These are phyloP conservation scores for Ahaetulla prasina DNA, from an alignment of 2,113 vertebrate genomes.

Conservation along the genomic window DNA sequence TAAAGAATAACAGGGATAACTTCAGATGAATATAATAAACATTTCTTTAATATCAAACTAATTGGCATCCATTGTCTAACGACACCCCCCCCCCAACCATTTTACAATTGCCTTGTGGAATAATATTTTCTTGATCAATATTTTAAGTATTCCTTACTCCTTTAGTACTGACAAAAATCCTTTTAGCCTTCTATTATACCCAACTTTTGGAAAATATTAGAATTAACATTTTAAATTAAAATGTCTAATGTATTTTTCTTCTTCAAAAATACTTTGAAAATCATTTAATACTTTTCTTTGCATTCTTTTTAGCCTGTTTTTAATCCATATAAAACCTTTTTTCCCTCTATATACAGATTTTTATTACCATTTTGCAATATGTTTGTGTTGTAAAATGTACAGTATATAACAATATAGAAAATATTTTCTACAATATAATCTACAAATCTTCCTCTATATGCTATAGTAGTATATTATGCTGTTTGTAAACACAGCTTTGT, in stretches of 20 bases:
- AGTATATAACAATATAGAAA: slow-evolving; percentile 40
- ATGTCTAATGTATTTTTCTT: slow-evolving; percentile 6
- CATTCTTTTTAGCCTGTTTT: slow-evolving; percentile 34
- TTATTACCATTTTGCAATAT: background rate
- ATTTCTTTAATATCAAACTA: slow-evolving; percentile 60
- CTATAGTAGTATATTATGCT: slow-evolving; percentile 32
- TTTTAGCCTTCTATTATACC: slow-evolving; percentile 12
- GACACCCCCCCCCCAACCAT: slow-evolving; percentile 33
- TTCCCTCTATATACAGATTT: background rate
- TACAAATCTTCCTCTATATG: slow-evolving; percentile 40
- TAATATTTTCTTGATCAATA: slow-evolving; percentile 51
- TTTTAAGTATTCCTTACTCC: slow-evolving; percentile 31
- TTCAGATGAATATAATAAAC: slow-evolving; percentile 82
- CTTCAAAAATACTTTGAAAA: slow-evolving; percentile 37
- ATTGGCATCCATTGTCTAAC: slow-evolving; percentile 55
- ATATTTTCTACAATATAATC: slow-evolving; percentile 36
- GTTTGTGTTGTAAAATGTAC: slow-evolving; percentile 29
- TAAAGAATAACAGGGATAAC: slow-evolving; percentile 85
- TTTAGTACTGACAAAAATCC: slow-evolving; percentile 36
- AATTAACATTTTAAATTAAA: slow-evolving; percentile 26
- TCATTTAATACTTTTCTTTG: slow-evolving; percentile 32
- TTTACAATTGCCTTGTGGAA: slow-evolving; percentile 49
- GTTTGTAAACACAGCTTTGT: slow-evolving; percentile 8
- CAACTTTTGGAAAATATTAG: slow-evolving; percentile 9
- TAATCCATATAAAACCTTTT: background rate